Evolutionary conservation across 2,797 vertebrate species (phyloP), one percentile per base, ranked within the genome.

Genomic region (Gobio occitaniae): DNA sequence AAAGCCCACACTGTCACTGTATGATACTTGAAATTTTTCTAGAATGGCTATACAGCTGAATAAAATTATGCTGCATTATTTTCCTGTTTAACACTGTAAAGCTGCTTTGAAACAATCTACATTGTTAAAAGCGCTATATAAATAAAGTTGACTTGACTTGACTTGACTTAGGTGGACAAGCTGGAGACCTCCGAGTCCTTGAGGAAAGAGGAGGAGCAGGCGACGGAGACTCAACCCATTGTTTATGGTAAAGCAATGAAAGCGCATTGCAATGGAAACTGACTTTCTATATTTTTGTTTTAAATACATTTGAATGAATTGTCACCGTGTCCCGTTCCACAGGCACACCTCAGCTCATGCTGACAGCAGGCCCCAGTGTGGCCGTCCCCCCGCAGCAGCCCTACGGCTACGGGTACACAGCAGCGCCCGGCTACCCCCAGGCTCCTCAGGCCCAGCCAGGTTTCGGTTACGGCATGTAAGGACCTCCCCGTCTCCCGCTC

Each of bases 151-250:
- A n/a, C n/a, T n/a, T n/a, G n/a, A n/a, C n/a, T n/a, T n/a, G n/a
- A n/a, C n/a, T n/a, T n/a, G n/a, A n/a, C n/a, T n/a, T 93, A 99
- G 98, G 97, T 99, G 91, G 98, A 99, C 92, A 99, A 99, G 94
- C 95, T 99, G 94, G 98, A 99, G 93, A 97, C 97, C 84, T 99
- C 98, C 1, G 98, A 99, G 92, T 98, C 98, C 2, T 87, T 99
- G 94, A 97, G 98, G 95, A 99, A 99, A 97, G 97, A 99, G 90
- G 98, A 99, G 92, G 98, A 99, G 90, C 98, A 99, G 92, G 98
- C 97, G 74, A 99, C 98, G 48, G 98, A 99, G 94, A 98, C 98
- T 15, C 98, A 99, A 92, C 98, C 98, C 86, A 99, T 99, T 48
- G 98, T 99, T 96, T 99, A 99, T 90, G 98, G 98, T 99, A 97